A percentile compares a stretch with the other conserved stretches of the same genome.
These are phyloP conservation scores for Stenchaetothrips biformis DNA, from an alignment of 2,888 invertebrate species.

Conservation along the genomic window DNA sequence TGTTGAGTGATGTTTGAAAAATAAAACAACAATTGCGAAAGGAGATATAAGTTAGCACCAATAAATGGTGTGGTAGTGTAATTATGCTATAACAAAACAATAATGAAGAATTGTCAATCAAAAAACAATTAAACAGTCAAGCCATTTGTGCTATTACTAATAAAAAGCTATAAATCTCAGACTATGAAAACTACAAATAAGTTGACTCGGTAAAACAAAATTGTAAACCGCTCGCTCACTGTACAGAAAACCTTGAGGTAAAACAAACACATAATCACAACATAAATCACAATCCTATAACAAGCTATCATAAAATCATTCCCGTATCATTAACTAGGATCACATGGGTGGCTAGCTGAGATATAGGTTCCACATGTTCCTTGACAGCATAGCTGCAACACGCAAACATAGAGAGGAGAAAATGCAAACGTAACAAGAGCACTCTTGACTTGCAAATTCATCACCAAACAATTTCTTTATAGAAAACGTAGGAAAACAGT, in stretches of 20 bases:
- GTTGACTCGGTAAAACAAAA: neutral
- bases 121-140: slow-evolving; percentile 21
- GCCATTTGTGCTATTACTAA: neutral
- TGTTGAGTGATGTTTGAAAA: neutral
- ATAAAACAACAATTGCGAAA: neutral
- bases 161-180: neutral
- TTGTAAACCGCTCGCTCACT: neutral
- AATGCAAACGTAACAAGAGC: neutral
- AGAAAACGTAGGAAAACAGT: neutral
- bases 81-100: neutral
- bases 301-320: slow-evolving; percentile 23
- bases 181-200: neutral
- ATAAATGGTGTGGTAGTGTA: neutral
- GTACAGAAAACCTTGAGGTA: neutral
- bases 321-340: slow-evolving; percentile 15
- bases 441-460: neutral
- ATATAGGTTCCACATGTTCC: slow-evolving; percentile 10
- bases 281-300: slow-evolving; percentile 23
- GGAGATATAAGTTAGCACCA: neutral
- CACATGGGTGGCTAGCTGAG: slow-evolving; percentile 22
- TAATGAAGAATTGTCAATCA: neutral
- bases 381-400: slow-evolving; percentile 1
- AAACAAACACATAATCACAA: slow-evolving; percentile 21
- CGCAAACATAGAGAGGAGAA: neutral
- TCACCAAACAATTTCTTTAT: neutral